Conservation (phyloP, 2,888 invertebrate species). For the Cantharis flavilabris region DNA sequence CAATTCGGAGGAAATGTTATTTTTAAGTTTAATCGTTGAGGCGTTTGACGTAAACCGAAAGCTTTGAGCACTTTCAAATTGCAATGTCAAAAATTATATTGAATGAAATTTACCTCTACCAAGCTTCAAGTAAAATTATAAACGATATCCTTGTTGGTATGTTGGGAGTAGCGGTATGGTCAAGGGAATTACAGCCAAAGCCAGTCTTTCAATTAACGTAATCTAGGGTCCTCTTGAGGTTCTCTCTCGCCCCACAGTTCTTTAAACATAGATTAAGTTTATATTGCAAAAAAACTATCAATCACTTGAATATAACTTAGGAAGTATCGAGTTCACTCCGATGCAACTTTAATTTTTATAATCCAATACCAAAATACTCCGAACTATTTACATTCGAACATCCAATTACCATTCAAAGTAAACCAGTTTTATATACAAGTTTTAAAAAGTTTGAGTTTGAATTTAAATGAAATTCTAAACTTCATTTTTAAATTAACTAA, state of each 20-base stretch:
- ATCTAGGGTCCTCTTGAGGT: conserved; percentile 18
- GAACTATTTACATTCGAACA: neutral
- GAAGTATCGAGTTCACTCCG: neutral
- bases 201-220: conserved; percentile 24
- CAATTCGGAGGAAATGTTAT: neutral
- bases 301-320: neutral
- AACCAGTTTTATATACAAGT: neutral
- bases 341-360: neutral
- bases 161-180: conserved; percentile 9
- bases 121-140: conserved; percentile 12
- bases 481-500: neutral
- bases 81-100: neutral
- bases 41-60: neutral
- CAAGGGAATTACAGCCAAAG: conserved; percentile 19
- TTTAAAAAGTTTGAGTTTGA: neutral
- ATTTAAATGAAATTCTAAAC: neutral
- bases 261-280: neutral
- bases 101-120: neutral
- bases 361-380: neutral
- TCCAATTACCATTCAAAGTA: neutral
- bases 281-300: neutral
- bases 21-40: too few species aligned
- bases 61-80: neutral
- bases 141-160: conserved; percentile 1
- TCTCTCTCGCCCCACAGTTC: neutral